Evolutionary conservation across 2,113 vertebrate species (phyloP).

Genomic region (Rhinogobius similis): DNA sequence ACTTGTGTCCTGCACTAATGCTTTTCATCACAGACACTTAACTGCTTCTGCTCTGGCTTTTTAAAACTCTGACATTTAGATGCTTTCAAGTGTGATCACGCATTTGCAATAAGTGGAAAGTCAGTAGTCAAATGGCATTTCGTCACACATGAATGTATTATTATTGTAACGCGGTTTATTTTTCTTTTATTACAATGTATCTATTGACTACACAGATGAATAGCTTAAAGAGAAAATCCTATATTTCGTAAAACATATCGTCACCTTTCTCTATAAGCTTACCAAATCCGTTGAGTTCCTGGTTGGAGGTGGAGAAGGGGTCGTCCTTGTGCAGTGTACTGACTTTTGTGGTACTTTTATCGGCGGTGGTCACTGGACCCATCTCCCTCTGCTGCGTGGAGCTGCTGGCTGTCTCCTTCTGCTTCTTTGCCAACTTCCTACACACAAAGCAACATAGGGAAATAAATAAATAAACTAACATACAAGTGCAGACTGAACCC

Average conservation of each 20-base stretch:
- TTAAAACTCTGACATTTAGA: not conserved
- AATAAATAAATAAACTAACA: too few relatives aligned
- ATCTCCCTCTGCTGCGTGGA: slow-evolving; percentile 97
- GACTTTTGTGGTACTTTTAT: slow-evolving; percentile 91
- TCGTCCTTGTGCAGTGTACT: slow-evolving; percentile 92
- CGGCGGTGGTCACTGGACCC: slow-evolving; percentile 86
- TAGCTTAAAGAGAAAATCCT: too few relatives aligned
- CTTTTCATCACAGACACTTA: slow-evolving; percentile 14
- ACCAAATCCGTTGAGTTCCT: slow-evolving; percentile 96
- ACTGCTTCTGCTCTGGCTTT: not conserved
- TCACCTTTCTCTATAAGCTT: slow-evolving; percentile 65
- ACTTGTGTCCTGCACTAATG: slow-evolving; percentile 34
- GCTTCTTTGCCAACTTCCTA: slow-evolving; percentile 98
- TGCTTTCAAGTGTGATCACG: not conserved
- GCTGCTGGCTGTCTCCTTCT: slow-evolving; percentile 94
- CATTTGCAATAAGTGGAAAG: not conserved
- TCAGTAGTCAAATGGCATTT: not conserved
- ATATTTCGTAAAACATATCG: too few relatives aligned
- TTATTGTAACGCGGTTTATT: not conserved
- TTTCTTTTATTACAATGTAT: too few relatives aligned
- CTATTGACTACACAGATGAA: too few relatives aligned
- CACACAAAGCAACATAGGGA: slow-evolving; percentile 47
- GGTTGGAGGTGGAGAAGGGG: slow-evolving; percentile 92
- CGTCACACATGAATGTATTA: not conserved
- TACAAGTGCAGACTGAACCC: not conserved